Evolutionary conservation across 2,797 vertebrate species (phyloP).

Genomic region (Enteromius viviparus): DNA sequence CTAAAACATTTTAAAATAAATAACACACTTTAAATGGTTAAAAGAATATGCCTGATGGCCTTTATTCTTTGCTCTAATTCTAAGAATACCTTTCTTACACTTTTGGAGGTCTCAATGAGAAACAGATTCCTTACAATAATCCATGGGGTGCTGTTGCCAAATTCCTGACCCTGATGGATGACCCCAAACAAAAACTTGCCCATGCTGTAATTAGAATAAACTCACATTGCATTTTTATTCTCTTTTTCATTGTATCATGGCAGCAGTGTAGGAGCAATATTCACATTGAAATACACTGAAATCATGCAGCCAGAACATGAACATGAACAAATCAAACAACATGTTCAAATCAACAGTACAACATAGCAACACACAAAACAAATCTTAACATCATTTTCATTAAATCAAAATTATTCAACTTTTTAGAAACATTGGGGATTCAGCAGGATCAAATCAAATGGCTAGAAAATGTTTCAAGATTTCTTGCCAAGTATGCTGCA

Average conservation of each 20-base stretch:
- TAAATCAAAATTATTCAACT: too few relatives aligned
- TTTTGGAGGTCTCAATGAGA: slow-evolving; percentile 49
- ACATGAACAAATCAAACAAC: slow-evolving; percentile 22
- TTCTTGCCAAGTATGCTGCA: background rate
- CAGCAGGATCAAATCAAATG: background rate
- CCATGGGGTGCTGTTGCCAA: slow-evolving; percentile 49
- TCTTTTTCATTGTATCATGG: background rate
- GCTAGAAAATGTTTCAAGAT: background rate
- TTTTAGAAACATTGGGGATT: background rate
- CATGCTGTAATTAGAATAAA: slow-evolving; percentile 39
- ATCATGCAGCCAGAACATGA: slow-evolving; percentile 7
- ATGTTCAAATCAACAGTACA: background rate
- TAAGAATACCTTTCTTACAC: slow-evolving; percentile 37
- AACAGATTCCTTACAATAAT: slow-evolving; percentile 56
- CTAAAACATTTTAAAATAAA: background rate
- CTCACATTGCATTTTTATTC: slow-evolving; percentile 7
- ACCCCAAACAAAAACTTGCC: slow-evolving; percentile 50
- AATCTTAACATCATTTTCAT: too few relatives aligned
- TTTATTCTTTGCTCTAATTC: background rate
- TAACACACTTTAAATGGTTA: background rate
- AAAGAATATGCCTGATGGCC: background rate
- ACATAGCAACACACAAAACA: background rate
- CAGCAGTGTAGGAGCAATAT: slow-evolving; percentile 21
- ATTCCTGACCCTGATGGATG: slow-evolving; percentile 48
- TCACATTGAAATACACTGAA: slow-evolving; percentile 8